These are phyloP conservation scores for Argopecten irradians DNA, from an alignment of 1,140 invertebrate species.

Conservation along the genomic window DNA sequence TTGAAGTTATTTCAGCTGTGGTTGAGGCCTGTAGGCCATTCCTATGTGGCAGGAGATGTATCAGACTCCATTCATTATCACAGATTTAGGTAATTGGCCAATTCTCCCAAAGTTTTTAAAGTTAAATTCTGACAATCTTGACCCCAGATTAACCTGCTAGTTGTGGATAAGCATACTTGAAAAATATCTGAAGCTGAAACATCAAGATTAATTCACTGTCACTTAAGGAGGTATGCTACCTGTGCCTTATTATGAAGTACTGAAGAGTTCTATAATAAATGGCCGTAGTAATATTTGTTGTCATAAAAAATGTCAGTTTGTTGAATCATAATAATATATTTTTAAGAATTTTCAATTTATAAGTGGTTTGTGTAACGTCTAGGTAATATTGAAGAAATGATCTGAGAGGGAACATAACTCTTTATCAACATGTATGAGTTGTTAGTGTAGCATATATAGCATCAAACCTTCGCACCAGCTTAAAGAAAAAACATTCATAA, in stretches of 20 bases:
- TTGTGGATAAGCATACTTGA: neutral
- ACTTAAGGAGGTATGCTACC: neutral
- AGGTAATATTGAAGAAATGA: too few species aligned
- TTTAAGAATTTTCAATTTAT: too few species aligned
- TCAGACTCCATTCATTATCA: slow-evolving; percentile 16
- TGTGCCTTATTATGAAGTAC: neutral
- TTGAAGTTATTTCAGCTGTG: neutral
- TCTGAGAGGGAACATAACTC: too few species aligned
- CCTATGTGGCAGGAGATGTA: neutral
- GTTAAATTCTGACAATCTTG: neutral
- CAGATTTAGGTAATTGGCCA: slow-evolving; percentile 16
- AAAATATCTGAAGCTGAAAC: neutral
- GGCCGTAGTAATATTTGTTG: too few species aligned
- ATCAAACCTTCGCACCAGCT: too few species aligned
- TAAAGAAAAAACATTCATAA: too few species aligned
- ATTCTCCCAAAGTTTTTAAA: slow-evolving; percentile 4
- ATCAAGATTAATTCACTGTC: neutral
- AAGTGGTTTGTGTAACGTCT: too few species aligned
- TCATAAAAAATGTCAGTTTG: too few species aligned
- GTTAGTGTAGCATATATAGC: too few species aligned
- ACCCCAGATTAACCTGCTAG: neutral
- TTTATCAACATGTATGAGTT: too few species aligned
- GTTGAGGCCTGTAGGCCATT: neutral
- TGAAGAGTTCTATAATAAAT: neutral
- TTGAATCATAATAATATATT: too few species aligned